Base-by-base conservation (phyloP, 2,888 invertebrate species). In the Penaeus monodon region DNA sequence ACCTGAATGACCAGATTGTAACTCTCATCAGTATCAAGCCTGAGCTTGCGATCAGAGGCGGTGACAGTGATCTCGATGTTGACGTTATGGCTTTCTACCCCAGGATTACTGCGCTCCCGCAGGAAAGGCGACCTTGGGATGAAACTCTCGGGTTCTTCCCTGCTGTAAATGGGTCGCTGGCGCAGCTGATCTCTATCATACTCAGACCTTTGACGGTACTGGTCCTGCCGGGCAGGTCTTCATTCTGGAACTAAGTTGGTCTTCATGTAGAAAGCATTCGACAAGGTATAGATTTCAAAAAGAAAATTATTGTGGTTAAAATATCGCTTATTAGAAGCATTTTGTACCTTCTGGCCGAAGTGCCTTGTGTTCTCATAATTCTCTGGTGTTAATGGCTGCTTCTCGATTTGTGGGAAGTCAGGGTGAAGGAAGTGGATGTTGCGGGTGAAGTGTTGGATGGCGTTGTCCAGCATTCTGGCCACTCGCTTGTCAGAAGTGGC, bases 1-100 rank as follows among this genome's bases (percentile, higher is more conserved):
- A 87, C 86, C 86, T 87, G 86, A 57, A 86, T 44, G 17, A 81
- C 84, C 76, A 88, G 20, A 64, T 84, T 84, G 88, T 88, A 84
- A 78, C 70, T 86, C 73, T 88, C 88, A 64, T 78, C 84, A 64
- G 84, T 81, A 64, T 86, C 70, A 14, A 84, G 70, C n/a, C n/a
- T 76, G 70, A 86, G 81, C 27, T 57, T 77, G 27, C 63, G 68
- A 2, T 77, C 84, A 10, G 84, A 74, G 27, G 76, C 66, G 8
- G 84, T 86, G 24, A 88, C 77, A 27, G 86, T 87, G 73, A 87
- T 78, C 44, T 87, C 86, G 24, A 87, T 27, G 65, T 87, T 83
- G 29, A 87, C 33, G 24, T 73, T 64, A 14, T 87, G 82, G n/a
- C 79, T 68, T n/a, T 87, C 86, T 8, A 68, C 78, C 14, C 29